Conservation (phyloP, 1,140 invertebrate genomes). For the Aphelenchoides fujianensis region DNA sequence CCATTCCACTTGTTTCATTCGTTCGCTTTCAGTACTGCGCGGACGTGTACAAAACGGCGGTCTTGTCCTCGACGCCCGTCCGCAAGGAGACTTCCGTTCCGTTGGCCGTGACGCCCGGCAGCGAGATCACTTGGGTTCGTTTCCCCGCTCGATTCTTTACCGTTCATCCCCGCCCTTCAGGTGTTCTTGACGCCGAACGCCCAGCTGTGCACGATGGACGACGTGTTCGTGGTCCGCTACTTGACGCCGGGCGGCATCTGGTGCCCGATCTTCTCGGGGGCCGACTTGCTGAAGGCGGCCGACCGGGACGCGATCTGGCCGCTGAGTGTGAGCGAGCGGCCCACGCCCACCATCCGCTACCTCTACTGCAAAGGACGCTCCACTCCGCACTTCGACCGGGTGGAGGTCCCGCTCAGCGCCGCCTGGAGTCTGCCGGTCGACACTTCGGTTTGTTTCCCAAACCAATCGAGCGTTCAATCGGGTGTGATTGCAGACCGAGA, state of each 20-base stretch:
- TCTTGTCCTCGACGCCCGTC: not conserved
- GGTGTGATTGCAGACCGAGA: conserved; percentile 1
- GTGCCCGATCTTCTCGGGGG: conserved; percentile 19
- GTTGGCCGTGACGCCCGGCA: conserved; percentile 2
- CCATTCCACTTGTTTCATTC: conserved; percentile 10
- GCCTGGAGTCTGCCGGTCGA: conserved; percentile 16
- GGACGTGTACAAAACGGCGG: not conserved
- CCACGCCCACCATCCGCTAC: conserved; percentile 12
- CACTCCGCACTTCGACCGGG: conserved; percentile 1
- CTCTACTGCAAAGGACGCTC: conserved; percentile 9
- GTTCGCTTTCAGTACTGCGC: conserved; percentile 2
- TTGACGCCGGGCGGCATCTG: conserved; percentile 7
- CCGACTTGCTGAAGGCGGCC: conserved; percentile 22
- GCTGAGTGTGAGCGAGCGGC: conserved; percentile 18
- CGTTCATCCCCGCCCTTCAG: not conserved
- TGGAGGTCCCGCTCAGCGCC: conserved; percentile 4
- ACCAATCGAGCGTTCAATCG: not conserved
- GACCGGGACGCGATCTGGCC: conserved; percentile 25
- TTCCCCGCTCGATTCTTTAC: not conserved
- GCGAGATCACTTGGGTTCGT: conserved; percentile 13
- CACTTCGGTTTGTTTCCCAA: not conserved
- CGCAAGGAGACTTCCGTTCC: conserved; percentile 9
- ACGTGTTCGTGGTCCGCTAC: conserved; percentile 24
- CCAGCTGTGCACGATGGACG: conserved; percentile 23
- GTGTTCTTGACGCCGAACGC: conserved; percentile 8